These are phyloP conservation scores for Danio kyathit DNA, from an alignment of 2,797 vertebrate species.

Conservation along the genomic window DNA sequence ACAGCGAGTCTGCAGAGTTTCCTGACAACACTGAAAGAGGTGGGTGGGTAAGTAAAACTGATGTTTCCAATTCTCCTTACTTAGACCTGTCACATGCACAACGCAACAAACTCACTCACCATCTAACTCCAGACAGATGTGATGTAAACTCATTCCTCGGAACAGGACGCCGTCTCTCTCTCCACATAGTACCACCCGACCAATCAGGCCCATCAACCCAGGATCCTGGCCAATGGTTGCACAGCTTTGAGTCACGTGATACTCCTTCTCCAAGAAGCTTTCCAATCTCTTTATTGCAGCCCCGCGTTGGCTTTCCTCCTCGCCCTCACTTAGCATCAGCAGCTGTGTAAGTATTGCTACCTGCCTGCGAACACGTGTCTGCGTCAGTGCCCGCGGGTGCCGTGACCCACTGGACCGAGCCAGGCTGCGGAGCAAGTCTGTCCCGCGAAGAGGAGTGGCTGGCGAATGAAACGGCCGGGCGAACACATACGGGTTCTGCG, in stretches of 20 bases:
- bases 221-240: slow-evolving; percentile 82
- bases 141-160: slow-evolving; percentile 85
- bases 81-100: background rate
- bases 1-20: slow-evolving; percentile 83
- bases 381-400: slow-evolving; percentile 81
- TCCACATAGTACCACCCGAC: slow-evolving; percentile 82
- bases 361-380: slow-evolving; percentile 81
- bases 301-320: slow-evolving; percentile 74
- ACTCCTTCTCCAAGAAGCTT: slow-evolving; percentile 82
- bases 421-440: slow-evolving; percentile 81
- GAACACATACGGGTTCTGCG: slow-evolving; percentile 79
- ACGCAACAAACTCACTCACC: slow-evolving; percentile 66
- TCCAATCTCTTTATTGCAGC: slow-evolving; percentile 79
- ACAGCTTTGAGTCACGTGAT: slow-evolving; percentile 83
- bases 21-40: slow-evolving; percentile 81
- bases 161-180: slow-evolving; percentile 84
- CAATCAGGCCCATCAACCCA: slow-evolving; percentile 82
- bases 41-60: background rate
- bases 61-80: background rate
- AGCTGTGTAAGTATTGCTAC: slow-evolving; percentile 85
- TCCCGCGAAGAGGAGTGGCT: slow-evolving; percentile 82
- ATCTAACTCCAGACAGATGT: slow-evolving; percentile 85
- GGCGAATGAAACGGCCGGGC: slow-evolving; percentile 84
- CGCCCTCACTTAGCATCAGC: slow-evolving; percentile 82
- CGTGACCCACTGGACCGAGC: slow-evolving; percentile 82